A percentile compares a stretch with the other conserved stretches of the same genome.
Evolutionary conservation across 1,140 invertebrate genomes (phyloP).

Genomic region (Heterodera carotae): DNA sequence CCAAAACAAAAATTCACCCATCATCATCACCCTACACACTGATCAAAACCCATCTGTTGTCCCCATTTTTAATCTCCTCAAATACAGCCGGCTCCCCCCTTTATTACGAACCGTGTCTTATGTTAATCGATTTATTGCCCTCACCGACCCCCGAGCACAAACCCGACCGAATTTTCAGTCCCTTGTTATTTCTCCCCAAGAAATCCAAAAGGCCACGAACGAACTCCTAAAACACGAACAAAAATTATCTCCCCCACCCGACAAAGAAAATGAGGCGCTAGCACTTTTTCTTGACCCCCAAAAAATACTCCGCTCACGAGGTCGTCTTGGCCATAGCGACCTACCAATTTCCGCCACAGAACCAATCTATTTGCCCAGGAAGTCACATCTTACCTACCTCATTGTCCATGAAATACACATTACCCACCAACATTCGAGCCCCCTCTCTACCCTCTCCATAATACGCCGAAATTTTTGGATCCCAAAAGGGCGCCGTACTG

Average conservation of each 20-base stretch:
- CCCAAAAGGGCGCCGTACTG: neutral
- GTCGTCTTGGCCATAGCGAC: neutral
- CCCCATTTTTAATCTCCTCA: neutral
- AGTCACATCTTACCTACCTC: neutral
- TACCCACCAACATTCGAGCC: neutral
- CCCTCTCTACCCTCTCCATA: neutral
- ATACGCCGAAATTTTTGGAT: neutral
- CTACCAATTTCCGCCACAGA: neutral
- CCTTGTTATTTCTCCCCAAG: neutral
- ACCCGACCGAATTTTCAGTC: neutral
- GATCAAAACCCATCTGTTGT: neutral
- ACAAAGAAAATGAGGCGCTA: neutral
- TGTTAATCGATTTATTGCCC: neutral
- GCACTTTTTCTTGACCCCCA: neutral
- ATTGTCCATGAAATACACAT: slow-evolving; percentile 7
- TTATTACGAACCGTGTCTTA: neutral
- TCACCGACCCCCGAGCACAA: neutral
- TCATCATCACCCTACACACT: neutral
- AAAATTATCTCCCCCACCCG: neutral
- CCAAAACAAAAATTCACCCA: neutral
- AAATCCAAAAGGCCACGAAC: neutral
- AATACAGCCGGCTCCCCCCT: neutral
- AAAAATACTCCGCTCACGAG: neutral
- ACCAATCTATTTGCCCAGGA: slow-evolving; percentile 9
- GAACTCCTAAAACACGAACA: neutral